Conservation (phyloP, 2,113 vertebrate species). For the Zingel zingel region DNA sequence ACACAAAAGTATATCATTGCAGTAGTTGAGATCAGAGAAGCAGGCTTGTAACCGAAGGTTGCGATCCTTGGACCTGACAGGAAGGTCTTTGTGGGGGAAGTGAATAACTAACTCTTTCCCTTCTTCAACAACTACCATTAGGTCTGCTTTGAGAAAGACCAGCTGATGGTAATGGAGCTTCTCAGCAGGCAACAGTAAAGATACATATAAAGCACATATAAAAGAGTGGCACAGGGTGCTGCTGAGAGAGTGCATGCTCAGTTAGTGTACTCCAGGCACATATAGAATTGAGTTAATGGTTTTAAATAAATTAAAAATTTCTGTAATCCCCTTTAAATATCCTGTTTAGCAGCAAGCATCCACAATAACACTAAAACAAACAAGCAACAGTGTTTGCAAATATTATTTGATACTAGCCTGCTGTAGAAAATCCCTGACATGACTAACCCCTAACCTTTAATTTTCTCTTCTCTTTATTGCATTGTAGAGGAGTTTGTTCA, state of each 20-base stretch:
- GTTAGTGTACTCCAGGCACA: conserved; percentile 20
- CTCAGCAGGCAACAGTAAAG: conserved; percentile 58
- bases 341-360: conserved; percentile 6
- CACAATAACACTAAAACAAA: neutral
- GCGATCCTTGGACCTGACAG: conserved; percentile 38
- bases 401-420: conserved; percentile 53
- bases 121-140: conserved; percentile 59
- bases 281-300: conserved; percentile 8
- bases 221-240: conserved; percentile 24
- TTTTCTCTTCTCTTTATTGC: conserved; percentile 31
- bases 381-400: conserved; percentile 64
- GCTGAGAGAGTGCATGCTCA: conserved; percentile 42
- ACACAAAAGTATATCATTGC: conserved; percentile 19
- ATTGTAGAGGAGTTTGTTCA: conserved; percentile 92
- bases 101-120: conserved; percentile 56
- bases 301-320: conserved; percentile 10
- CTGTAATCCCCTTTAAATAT: neutral
- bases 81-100: conserved; percentile 48
- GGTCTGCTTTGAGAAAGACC: conserved; percentile 59
- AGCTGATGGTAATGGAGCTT: conserved; percentile 61
- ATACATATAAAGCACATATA: conserved; percentile 48
- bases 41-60: conserved; percentile 31
- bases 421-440: conserved; percentile 27
- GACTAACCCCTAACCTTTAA: neutral
- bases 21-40: neutral